Percentiles rank a stretch among this genome's conserved stretches.
These are phyloP conservation scores for Drosophila affinis DNA, from an alignment of 2,888 invertebrate genomes.

Conservation along the genomic window DNA sequence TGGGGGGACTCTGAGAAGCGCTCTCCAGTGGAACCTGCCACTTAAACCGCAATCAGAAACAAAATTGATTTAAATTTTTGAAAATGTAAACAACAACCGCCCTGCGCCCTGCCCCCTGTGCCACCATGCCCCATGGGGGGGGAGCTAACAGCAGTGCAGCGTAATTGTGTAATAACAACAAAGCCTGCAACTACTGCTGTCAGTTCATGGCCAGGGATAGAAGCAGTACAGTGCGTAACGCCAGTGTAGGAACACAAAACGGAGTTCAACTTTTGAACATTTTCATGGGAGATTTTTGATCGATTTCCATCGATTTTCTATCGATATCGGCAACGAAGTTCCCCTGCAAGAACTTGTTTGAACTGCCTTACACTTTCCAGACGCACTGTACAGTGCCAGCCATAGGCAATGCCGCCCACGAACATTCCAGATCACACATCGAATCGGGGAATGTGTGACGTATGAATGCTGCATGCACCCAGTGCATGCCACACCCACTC, in stretches of 20 bases:
- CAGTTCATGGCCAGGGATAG: conserved; percentile 15
- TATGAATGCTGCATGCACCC: not conserved
- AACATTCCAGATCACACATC: conserved; percentile 17
- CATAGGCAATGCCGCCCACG: conserved; percentile 18
- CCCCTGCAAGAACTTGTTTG: not conserved
- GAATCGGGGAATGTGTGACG: conserved; percentile 1
- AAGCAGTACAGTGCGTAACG: not conserved
- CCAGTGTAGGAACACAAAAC: not conserved
- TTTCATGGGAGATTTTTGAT: no score
- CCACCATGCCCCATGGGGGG: not conserved
- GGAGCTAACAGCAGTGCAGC: conserved; percentile 15
- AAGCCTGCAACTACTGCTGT: conserved; percentile 1
- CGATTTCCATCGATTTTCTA: no score
- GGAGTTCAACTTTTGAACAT: no score
- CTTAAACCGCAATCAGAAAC: conserved; percentile 73
- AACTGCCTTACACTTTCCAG: not conserved
- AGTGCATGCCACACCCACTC: conserved; percentile 28
- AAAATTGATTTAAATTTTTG: conserved; percentile 70
- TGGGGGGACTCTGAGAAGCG: conserved; percentile 4
- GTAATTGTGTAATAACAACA: conserved; percentile 29
- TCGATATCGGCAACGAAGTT: no score
- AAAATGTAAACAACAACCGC: conserved; percentile 53
- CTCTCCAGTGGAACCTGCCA: conserved; percentile 58
- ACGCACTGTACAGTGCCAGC: not conserved
- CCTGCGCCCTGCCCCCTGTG: not conserved